These are phyloP conservation scores for Dysidea cf. avara DNA, from an alignment of 37 sponge, comb jelly and placozoan species.

Conservation along the genomic window DNA sequence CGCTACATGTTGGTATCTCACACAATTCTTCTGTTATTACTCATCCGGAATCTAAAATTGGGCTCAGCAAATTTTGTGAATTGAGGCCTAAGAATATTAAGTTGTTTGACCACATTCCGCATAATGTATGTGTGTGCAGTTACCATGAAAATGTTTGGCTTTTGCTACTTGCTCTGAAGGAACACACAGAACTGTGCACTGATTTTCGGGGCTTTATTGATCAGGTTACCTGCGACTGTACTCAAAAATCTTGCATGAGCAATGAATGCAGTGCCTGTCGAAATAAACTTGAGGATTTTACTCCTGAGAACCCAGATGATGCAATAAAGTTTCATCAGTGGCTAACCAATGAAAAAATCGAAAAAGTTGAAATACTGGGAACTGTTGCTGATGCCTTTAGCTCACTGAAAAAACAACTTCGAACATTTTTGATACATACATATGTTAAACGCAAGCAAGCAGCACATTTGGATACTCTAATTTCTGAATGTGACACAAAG, in stretches of 20 bases:
- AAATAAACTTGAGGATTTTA: constrained; percentile 14
- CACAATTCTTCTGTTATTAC: no score
- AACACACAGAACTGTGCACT: constrained; percentile 21
- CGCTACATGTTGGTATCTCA: constrained; percentile 42
- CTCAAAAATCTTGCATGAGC: constrained; percentile 8
- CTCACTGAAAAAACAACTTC: constrained; percentile 21
- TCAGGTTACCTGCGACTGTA: constrained; percentile 29
- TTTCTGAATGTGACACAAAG: constrained; percentile 20
- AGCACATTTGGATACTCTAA: constrained; percentile 15
- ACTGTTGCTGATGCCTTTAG: constrained; percentile 9
- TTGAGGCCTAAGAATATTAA: constrained; percentile 41
- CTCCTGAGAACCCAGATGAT: constrained; percentile 7
- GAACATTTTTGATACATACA: constrained; percentile 30
- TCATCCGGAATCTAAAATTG: constrained; percentile 24
- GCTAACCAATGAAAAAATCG: constrained; percentile 8
- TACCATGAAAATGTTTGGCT: constrained; percentile 49
- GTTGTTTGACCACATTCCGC: constrained; percentile 34
- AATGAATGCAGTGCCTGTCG: constrained; percentile 16
- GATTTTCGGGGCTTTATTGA: constrained; percentile 20
- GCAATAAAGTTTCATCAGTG: constrained; percentile 28
- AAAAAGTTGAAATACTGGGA: constrained; percentile 29
- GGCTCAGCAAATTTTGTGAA: constrained; percentile 36
- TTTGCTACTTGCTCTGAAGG: constrained; percentile 31
- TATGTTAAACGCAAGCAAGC: constrained; percentile 32
- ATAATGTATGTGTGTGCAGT: constrained; percentile 41